Evolutionary conservation across 2,113 vertebrate genomes (phyloP).

Genomic region (Pelusios castaneus): DNA sequence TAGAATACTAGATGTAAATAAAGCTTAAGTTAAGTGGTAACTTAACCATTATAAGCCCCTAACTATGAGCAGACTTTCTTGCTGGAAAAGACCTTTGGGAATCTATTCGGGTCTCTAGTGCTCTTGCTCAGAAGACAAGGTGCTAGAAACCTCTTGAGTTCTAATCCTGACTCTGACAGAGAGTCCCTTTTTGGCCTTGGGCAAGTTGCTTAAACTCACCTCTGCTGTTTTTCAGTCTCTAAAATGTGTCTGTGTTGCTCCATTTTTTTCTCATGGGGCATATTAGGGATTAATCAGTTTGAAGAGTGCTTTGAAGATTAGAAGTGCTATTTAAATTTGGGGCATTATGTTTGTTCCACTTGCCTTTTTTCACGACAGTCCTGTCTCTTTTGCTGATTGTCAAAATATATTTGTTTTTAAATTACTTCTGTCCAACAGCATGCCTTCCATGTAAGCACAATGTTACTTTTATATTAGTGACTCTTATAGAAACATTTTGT

Average conservation of each 20-base stretch:
- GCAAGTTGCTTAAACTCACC: neutral
- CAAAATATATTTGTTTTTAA: neutral
- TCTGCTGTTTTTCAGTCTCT: neutral
- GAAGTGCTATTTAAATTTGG: neutral
- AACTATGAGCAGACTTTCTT: neutral
- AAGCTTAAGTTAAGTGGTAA: neutral
- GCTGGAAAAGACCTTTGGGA: neutral
- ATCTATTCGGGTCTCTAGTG: neutral
- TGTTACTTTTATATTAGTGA: accelerated
- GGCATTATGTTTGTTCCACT: neutral
- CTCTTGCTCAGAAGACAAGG: neutral
- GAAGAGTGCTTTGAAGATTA: neutral
- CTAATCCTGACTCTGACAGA: neutral
- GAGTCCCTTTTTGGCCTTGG: neutral
- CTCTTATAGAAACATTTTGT: neutral
- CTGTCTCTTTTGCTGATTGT: neutral
- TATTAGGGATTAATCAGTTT: neutral
- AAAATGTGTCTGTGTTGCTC: neutral
- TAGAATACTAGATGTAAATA: neutral
- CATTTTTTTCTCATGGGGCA: neutral
- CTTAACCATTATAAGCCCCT: neutral
- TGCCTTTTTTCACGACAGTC: neutral
- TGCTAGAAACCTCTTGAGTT: neutral
- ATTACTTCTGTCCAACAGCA: neutral
- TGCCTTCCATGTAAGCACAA: neutral